A percentile compares a stretch with the other conserved stretches of the same genome.
Conservation (phyloP, 2,113 vertebrate species). For the Daubentonia madagascariensis region DNA sequence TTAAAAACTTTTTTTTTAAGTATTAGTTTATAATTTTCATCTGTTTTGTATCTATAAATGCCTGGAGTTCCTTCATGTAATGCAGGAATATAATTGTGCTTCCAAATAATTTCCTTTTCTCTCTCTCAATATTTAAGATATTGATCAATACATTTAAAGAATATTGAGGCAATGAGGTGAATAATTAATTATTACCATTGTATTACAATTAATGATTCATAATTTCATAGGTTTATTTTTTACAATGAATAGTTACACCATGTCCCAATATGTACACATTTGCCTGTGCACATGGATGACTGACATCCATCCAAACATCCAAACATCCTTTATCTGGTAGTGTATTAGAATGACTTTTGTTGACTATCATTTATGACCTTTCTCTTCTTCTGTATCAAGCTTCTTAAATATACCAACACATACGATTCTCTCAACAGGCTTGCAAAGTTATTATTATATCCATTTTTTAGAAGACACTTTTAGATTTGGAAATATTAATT, state of each 20-base stretch:
- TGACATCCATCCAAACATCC: no score
- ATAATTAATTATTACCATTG: not conserved
- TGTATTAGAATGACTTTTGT: not conserved
- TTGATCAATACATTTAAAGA: not conserved
- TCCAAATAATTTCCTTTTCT: not conserved
- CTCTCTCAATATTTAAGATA: not conserved
- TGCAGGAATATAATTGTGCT: not conserved
- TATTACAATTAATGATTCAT: not conserved
- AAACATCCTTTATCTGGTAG: not conserved
- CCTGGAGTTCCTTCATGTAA: not conserved
- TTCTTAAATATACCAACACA: not conserved
- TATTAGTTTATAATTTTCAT: not conserved
- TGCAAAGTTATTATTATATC: not conserved
- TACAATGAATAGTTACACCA: not conserved
- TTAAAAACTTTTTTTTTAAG: not conserved
- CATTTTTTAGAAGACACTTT: not conserved
- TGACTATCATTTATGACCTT: not conserved
- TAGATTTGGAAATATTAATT: not conserved
- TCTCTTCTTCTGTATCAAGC: not conserved
- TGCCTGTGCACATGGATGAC: not conserved
- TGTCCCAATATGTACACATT: not conserved
- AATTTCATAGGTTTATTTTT: not conserved
- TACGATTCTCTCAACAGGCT: not conserved
- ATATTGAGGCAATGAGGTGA: not conserved
- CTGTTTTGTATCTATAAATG: not conserved